Evolutionary conservation across 2,113 vertebrate genomes (phyloP), one percentile per base, ranked within the genome.

Genomic region (Egretta garzetta): DNA sequence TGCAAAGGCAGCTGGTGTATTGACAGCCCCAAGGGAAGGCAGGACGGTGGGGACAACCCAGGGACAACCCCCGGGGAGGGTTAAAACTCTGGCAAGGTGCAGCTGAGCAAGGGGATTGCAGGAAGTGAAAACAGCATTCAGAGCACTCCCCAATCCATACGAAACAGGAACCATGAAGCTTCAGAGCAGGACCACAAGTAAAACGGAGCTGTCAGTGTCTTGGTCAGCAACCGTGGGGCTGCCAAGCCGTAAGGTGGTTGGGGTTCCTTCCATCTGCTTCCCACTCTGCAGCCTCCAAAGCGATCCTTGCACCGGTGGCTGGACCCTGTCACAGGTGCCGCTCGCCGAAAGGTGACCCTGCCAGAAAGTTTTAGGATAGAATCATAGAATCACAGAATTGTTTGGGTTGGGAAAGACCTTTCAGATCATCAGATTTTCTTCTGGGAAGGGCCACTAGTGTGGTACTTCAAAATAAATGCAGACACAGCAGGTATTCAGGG

Each of bases 61-160:
- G 41, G 39, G 14, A 45, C 1, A 2, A n/a, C 18, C 14, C 12
- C 2, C 4, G 39, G 8, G 24, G 1, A 20, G 37, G 19, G 32
- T 30, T 62, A 56, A 35, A 62, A 43, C 8, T 43, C 60, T 6
- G 5, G 30, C 9, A 30, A 55, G 30, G 56, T 14, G 37, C 37
- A 33, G 70, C 45, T 47, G 47, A 60, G 55, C 37, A 68, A 37
- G 32, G 22, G 53, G 14, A 59, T 35, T 7, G 18, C 53, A 53
- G 71, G 33, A 50, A 41, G 30, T 13, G n/a, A 23, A 68, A 84
- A 24, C 4, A 22, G 30, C 33, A 9, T 1, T 7, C 16, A 17
- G 21, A 41, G 39, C 3, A 4, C 35, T 47, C 37, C 26, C 41
- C 22, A 23, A 14, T 7, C 64, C 22, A n/a, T 8, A 22, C 3